Base-by-base conservation (phyloP, 2,797 vertebrate genomes). In the Nyctibius grandis region DNA sequence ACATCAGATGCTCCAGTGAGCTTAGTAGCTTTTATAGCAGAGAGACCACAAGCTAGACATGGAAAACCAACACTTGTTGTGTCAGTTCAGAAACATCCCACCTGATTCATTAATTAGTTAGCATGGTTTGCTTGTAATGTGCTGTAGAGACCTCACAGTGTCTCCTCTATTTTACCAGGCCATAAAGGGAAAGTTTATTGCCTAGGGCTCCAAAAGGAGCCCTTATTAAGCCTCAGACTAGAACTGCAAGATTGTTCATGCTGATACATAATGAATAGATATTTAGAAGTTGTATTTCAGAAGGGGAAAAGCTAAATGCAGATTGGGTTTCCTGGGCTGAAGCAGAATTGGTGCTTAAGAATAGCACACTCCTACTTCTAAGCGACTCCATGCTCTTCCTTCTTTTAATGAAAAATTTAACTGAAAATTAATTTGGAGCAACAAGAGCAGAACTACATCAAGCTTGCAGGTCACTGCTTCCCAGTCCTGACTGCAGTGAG, bases 401-500 rank as follows among this genome's bases (percentile, higher is more conserved):
- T 90, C 67, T 72, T 95, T 92, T 93, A 83, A 87, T 91, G 73
- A 89, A 88, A 86, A 81, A 77, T 93, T 93, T 89, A 88, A 72
- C 73, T 78, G 85, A 82, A 88, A n/a, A n/a, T n/a, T n/a, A n/a
- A 91, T 93, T 81, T 75, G 76, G 69, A 88, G 79, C 54, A 95
- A 74, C 65, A 95, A 92, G 69, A 93, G 36, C 78, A 92, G 91
- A 92, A 73, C 74, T 87, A 33, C 54, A 34, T 72, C 53, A 68
- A 60, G 60, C 81, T 86, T 78, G 89, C 73, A 93, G 92, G 91
- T 96, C 91, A 88, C 68, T 77, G 78, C 86, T 88, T 95, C 54
- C 68, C 23, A 2, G 82, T 72, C 84, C 88, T 86, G 78, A 57
- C 85, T 91, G 72, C 61, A 56, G 78, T 48, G 76, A 95, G 70